A percentile compares a stretch with the other conserved stretches of the same genome.
Evolutionary conservation across 2,888 invertebrate genomes (phyloP).

Genomic region (Poecilus cupreus): DNA sequence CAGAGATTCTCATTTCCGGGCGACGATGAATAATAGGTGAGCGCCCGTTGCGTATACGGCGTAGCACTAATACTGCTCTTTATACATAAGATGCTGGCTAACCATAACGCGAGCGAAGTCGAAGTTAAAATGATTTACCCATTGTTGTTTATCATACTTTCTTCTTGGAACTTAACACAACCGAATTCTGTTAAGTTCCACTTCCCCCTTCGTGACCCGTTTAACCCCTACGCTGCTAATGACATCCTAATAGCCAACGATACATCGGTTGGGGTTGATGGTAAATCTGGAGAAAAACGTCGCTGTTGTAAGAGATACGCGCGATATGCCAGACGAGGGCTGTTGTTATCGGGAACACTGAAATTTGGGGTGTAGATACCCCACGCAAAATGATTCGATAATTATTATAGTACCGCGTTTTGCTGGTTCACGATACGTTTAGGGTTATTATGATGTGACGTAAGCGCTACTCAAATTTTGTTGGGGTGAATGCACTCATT

Average conservation of each 20-base stretch:
- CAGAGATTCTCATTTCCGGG: conserved; percentile 62
- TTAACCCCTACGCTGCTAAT: conserved; percentile 2
- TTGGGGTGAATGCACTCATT: too few relatives aligned
- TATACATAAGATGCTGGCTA: too few relatives aligned
- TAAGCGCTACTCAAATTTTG: too few relatives aligned
- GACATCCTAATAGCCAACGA: conserved; percentile 18
- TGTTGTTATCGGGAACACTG: too few relatives aligned
- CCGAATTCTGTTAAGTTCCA: background rate
- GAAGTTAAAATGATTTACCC: too few relatives aligned
- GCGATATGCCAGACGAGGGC: background rate
- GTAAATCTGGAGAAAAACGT: background rate
- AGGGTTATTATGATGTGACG: too few relatives aligned
- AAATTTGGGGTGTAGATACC: too few relatives aligned
- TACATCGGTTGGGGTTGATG: background rate
- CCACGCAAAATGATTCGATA: too few relatives aligned
- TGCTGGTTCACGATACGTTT: too few relatives aligned
- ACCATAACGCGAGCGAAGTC: background rate
- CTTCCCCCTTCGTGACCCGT: background rate
- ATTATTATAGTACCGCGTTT: too few relatives aligned
- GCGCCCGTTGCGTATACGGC: background rate
- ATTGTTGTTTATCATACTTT: too few relatives aligned
- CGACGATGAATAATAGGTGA: conserved; percentile 61
- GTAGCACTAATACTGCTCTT: conserved; percentile 39
- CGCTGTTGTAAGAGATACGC: background rate
- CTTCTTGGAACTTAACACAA: too few relatives aligned